A percentile compares a stretch with the other conserved stretches of the same genome.
These are phyloP conservation scores for Drosophila trapezifrons DNA, from an alignment of 1,140 invertebrate genomes.

Conservation along the genomic window DNA sequence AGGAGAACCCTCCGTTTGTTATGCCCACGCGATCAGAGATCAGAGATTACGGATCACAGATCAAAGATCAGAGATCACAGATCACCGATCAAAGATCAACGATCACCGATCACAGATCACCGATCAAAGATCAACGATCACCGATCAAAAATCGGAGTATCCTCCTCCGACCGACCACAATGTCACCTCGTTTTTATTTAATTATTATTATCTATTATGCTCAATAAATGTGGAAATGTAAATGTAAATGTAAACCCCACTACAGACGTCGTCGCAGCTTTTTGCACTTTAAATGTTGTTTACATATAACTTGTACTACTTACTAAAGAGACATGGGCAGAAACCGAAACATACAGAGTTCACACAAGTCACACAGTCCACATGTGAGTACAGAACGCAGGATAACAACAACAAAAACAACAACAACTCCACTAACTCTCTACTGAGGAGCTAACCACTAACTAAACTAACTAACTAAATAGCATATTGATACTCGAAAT, in stretches of 20 bases:
- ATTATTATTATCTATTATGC: constrained; percentile 33
- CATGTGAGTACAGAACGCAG: constrained; percentile 40
- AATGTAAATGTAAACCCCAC: constrained; percentile 18
- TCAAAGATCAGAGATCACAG: constrained; percentile 6
- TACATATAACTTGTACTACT: constrained; percentile 34
- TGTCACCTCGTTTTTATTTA: constrained; percentile 48
- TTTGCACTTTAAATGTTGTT: constrained; percentile 49
- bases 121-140: not conserved
- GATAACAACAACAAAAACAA: constrained; percentile 7
- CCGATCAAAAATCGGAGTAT: not conserved
- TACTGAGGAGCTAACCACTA: constrained; percentile 11
- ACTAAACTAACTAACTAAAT: constrained; percentile 49
- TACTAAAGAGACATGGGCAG: constrained; percentile 24
- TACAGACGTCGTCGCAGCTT: constrained; percentile 24
- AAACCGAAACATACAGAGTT: constrained; percentile 26
- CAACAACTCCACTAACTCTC: not conserved
- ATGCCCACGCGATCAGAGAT: constrained; percentile 23
- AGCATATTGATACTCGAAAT: constrained; percentile 54
- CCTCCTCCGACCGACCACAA: constrained; percentile 19
- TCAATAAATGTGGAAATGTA: constrained; percentile 52
- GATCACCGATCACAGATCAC: constrained; percentile 5
- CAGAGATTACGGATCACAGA: constrained; percentile 8
- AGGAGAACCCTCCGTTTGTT: constrained; percentile 44
- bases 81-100: constrained; percentile 10
- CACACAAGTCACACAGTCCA: constrained; percentile 15